phyloP scores from a whole-genome alignment of 1,140 invertebrate genomes.

The Caenorhabditis briggsae region DNA sequence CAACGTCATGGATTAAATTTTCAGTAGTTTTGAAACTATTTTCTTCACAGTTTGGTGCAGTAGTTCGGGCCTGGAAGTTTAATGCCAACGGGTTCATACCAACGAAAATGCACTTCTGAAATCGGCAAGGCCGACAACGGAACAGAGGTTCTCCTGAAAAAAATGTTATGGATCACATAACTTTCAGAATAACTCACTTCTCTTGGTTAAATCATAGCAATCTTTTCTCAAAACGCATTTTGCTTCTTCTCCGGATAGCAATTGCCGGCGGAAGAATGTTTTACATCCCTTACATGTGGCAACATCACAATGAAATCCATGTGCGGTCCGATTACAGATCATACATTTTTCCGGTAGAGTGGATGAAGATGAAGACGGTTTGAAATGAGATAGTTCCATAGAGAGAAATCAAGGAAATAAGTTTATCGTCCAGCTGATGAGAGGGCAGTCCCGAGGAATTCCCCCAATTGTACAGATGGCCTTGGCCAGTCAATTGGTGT shows the following conservation, averaged over 20 bases:
- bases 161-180: background rate
- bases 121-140: background rate
- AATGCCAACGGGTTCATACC: background rate
- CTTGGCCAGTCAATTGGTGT: too few relatives aligned
- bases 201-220: background rate
- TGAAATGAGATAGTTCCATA: background rate
- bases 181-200: background rate
- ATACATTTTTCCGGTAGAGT: background rate
- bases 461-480: too few relatives aligned
- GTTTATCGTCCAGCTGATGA: too few relatives aligned
- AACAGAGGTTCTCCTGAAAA: background rate
- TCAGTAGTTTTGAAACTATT: background rate
- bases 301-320: conserved; percentile 5
- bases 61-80: background rate
- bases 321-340: background rate
- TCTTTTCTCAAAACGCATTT: background rate
- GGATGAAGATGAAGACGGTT: background rate
- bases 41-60: background rate
- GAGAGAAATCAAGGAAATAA: background rate
- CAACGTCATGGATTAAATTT: background rate
- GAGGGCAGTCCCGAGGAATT: too few relatives aligned
- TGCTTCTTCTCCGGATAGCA: background rate
- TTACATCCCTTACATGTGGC: conserved; percentile 17
- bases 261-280: background rate
- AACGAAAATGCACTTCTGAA: background rate